Conservation (phyloP, 1,140 invertebrate genomes). For the Anoplophora glabripennis region DNA sequence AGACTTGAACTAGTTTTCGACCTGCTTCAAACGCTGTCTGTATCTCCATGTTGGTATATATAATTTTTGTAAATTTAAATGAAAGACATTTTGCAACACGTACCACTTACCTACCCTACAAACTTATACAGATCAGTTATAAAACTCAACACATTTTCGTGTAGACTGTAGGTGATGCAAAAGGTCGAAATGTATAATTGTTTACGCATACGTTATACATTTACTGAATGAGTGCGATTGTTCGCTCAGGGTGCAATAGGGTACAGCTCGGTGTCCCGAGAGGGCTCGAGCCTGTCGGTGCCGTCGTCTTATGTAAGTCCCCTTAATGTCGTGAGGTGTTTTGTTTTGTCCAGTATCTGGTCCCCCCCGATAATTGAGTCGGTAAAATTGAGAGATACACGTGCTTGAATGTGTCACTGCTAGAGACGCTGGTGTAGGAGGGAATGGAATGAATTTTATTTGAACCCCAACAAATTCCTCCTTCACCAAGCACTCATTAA, state of each 20-base stretch:
- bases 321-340: slow-evolving; percentile 20
- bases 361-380: slow-evolving; percentile 19
- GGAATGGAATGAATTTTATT: too few species aligned
- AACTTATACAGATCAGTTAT: not conserved
- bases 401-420: not conserved
- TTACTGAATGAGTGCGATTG: slow-evolving; percentile 11
- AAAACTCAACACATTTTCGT: not conserved
- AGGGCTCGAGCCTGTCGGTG: slow-evolving; percentile 73
- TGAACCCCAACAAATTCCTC: not conserved
- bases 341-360: slow-evolving; percentile 36
- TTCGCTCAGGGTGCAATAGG: slow-evolving; percentile 47
- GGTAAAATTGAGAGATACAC: not conserved
- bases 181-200: not conserved
- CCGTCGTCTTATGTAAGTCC: slow-evolving; percentile 63
- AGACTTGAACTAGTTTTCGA: too few species aligned
- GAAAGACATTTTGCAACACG: slow-evolving; percentile 6
- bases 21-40: too few species aligned
- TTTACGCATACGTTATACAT: not conserved
- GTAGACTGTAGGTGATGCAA: not conserved
- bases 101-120: not conserved
- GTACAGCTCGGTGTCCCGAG: slow-evolving; percentile 54
- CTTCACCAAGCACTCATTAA: not conserved
- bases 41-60: too few species aligned
- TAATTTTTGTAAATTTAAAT: too few species aligned
- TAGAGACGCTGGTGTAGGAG: not conserved